phyloP scores from a whole-genome alignment of 35 echinoderm and acorn worm species.

The Amphiura filiformis region DNA sequence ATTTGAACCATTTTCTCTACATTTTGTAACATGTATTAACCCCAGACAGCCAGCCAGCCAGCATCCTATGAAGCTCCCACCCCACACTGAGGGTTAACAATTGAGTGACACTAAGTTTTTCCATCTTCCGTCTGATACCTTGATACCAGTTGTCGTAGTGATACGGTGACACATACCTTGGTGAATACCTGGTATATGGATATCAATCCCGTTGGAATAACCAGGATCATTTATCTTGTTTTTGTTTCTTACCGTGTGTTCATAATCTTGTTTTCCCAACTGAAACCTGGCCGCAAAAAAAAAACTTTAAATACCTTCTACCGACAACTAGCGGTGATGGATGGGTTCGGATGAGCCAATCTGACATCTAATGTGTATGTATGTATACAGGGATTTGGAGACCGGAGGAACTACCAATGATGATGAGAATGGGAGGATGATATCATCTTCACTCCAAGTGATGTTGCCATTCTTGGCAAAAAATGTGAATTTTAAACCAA shows the following conservation, averaged over 20 bases:
- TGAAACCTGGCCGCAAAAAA: not conserved
- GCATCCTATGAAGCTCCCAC: too few relatives aligned
- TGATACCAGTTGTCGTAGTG: not conserved
- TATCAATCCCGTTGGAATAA: not conserved
- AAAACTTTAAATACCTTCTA: not conserved
- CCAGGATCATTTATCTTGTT: conserved; percentile 1
- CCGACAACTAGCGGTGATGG: not conserved
- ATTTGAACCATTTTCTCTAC: too few relatives aligned
- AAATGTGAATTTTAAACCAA: too few relatives aligned
- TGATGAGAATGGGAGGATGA: not conserved
- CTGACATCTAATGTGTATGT: not conserved
- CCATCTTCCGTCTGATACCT: too few relatives aligned
- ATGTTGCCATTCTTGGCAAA: not conserved
- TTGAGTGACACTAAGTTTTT: too few relatives aligned
- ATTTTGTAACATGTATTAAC: too few relatives aligned
- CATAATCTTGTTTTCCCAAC: not conserved
- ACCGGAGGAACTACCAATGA: not conserved
- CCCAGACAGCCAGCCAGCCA: too few relatives aligned
- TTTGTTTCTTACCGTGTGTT: not conserved
- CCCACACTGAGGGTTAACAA: too few relatives aligned
- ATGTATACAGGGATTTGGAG: not conserved
- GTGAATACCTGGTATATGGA: not conserved
- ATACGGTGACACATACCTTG: not conserved
- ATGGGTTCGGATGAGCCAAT: not conserved
- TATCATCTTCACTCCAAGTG: not conserved